phyloP scores from a whole-genome alignment of 2,113 vertebrate genomes.

The Genyomyrus donnyi region DNA sequence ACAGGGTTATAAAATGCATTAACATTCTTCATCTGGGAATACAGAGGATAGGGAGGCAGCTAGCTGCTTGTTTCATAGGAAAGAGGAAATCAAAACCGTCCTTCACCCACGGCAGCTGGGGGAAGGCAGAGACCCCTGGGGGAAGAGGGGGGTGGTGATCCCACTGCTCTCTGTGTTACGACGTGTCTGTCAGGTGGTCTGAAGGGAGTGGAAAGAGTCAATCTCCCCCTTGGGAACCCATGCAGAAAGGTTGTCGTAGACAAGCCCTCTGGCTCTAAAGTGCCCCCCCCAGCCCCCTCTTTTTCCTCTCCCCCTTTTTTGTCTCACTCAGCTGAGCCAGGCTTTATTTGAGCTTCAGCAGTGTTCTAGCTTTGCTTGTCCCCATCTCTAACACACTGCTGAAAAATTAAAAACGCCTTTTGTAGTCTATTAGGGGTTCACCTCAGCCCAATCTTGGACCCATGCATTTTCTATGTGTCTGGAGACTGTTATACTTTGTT shows the following conservation, averaged over 20 bases:
- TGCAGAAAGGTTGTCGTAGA: conserved; percentile 26
- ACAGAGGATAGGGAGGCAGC: not conserved
- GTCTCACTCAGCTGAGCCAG: conserved; percentile 23
- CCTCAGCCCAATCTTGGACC: conserved; percentile 29
- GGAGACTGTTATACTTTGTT: conserved; percentile 31
- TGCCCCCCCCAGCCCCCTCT: not conserved
- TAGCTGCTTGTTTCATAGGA: not conserved
- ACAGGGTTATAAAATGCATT: not conserved
- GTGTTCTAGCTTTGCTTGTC: conserved; percentile 33
- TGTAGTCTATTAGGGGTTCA: conserved; percentile 42
- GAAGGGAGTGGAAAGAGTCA: conserved; percentile 12
- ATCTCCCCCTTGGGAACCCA: conserved; percentile 20
- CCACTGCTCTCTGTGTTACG: conserved; percentile 16
- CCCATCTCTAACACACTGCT: conserved; percentile 24
- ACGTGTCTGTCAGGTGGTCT: conserved; percentile 36
- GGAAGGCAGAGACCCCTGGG: not conserved
- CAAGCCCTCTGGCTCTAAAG: not conserved
- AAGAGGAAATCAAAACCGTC: not conserved
- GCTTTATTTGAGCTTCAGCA: conserved; percentile 28
- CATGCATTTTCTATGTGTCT: conserved; percentile 33
- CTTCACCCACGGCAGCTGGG: not conserved
- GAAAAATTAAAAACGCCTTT: conserved; percentile 26
- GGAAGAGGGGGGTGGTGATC: conserved; percentile 5
- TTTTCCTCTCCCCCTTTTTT: not conserved
- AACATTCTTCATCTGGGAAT: not conserved